A percentile compares a stretch with the other conserved stretches of the same genome.
phyloP scores from a whole-genome alignment of 2,888 invertebrate genomes.

The Phengaris alcon region DNA sequence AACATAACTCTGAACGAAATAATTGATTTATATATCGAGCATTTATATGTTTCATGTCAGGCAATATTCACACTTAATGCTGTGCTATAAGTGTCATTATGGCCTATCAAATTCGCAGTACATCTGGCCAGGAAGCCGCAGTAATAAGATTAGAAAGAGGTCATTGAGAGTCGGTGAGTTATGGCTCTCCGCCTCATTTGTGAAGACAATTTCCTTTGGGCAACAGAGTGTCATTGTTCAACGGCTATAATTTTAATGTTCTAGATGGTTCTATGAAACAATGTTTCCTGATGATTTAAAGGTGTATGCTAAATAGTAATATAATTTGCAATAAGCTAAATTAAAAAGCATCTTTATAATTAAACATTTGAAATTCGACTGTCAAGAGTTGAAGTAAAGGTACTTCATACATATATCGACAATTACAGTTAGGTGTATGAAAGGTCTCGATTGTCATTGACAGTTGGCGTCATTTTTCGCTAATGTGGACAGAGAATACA shows the following conservation, averaged over 20 bases:
- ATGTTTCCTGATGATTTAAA: conserved; percentile 18
- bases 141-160: conserved; percentile 45
- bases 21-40: conserved; percentile 6
- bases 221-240: conserved; percentile 62
- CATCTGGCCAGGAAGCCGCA: conserved; percentile 37
- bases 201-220: conserved; percentile 71
- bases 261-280: conserved; percentile 33
- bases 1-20: conserved; percentile 16
- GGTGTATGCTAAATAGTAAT: no score
- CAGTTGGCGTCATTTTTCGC: no score
- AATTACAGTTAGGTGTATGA: no score
- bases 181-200: conserved; percentile 66
- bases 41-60: not conserved
- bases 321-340: no score
- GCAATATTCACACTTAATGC: conserved; percentile 1
- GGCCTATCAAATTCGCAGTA: conserved; percentile 19
- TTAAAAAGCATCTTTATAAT: no score
- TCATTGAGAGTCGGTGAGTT: conserved; percentile 46
- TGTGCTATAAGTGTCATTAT: not conserved
- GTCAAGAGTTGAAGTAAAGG: no score
- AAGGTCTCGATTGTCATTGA: no score
- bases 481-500: no score
- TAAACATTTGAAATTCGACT: no score
- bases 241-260: conserved; percentile 32
- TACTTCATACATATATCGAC: no score